Base-by-base conservation (phyloP, 2,888 invertebrate genomes). In the Syrista parreyssii region DNA sequence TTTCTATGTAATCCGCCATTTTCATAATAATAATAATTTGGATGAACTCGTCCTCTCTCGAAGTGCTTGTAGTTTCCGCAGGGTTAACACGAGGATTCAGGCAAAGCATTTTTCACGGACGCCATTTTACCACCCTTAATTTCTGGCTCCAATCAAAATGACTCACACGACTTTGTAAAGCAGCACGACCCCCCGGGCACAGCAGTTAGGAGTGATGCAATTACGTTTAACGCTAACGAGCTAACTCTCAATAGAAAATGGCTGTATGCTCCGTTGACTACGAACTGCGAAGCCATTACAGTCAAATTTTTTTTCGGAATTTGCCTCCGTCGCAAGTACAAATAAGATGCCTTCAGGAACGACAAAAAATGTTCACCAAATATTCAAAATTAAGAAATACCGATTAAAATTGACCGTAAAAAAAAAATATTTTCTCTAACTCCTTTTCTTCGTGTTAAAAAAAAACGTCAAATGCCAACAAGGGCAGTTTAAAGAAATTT, bases 201-300 rank as follows among this genome's bases (percentile, higher is more conserved):
- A 82, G 84, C 85, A 83, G 86, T 86, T 86, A 85, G 74, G 73
- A 90, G 90, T 91, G 87, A 91, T 87, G 89, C 88, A 91, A 91
- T 91, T 91, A 90, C 88, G 85, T 87, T 90, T 86, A 89, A 88
- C 88, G 85, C 86, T 91, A 91, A 91, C 90, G 90, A 91, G 90
- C 91, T 89, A 90, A 91, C 91, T 91, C 88, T 85, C 82, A 81
- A 89, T 90, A 90, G 90, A 91, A 91, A 91, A 91, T 91, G 90
- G 91, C 89, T 90, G 90, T 91, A 91, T 91, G 91, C 91, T 89
- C 88, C 86, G 87, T 86, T 90, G 88, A 84, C 85, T 90, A 88
- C 88, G 89, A 91, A 90, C 88, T 90, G 89, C 88, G 83, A 85
- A 89, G 85, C 88, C 86, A 88, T 90, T 89, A 89, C 84, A 81